Conservation (phyloP, 2,888 invertebrate species). For the Minunthozetes semirufus region DNA sequence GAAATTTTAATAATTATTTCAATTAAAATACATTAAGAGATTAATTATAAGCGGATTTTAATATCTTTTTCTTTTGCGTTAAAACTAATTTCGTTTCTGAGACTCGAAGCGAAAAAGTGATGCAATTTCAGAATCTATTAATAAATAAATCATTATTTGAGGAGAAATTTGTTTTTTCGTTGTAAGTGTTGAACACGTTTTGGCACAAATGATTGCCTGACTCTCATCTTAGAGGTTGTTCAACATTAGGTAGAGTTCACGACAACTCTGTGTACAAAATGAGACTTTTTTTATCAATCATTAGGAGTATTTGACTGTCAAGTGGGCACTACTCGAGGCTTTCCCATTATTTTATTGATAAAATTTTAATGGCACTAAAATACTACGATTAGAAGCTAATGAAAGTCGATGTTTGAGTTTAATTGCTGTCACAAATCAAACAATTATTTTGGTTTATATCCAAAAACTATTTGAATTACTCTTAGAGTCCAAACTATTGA, state of each 20-base stretch:
- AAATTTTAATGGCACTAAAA: too few relatives aligned
- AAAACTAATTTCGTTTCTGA: neutral
- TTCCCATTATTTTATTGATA: too few relatives aligned
- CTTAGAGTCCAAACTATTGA: too few relatives aligned
- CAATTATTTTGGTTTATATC: too few relatives aligned
- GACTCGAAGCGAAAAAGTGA: neutral
- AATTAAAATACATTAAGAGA: neutral
- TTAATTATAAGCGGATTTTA: neutral
- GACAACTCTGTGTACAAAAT: neutral
- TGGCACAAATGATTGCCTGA: neutral
- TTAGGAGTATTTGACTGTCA: neutral
- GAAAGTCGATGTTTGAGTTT: too few relatives aligned
- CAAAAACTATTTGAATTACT: too few relatives aligned
- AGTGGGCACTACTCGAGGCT: too few relatives aligned
- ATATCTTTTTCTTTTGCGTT: neutral
- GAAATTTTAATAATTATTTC: too few relatives aligned
- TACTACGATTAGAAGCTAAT: too few relatives aligned
- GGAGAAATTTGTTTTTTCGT: neutral
- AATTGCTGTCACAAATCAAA: too few relatives aligned
- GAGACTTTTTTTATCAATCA: neutral
- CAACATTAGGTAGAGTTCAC: neutral
- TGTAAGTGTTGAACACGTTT: neutral
- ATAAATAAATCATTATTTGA: neutral
- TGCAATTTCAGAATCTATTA: neutral
- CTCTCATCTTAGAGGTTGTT: neutral